Evolutionary conservation across 2,797 vertebrate species (phyloP).

Genomic region (Fistularia commersonii): DNA sequence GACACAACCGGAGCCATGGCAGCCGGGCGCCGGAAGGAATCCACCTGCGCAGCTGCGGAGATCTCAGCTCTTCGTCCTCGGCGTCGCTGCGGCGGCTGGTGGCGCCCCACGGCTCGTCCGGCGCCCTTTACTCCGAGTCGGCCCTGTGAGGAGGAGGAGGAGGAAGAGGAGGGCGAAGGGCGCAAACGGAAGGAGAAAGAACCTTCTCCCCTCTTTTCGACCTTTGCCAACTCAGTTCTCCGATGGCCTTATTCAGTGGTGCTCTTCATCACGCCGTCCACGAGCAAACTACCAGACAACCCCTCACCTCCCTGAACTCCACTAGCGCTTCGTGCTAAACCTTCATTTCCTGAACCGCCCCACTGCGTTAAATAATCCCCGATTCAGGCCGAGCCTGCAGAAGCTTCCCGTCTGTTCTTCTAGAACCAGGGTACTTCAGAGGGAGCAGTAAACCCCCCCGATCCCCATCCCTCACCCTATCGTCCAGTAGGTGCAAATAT

Average conservation of each 20-base stretch:
- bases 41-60: constrained; percentile 92
- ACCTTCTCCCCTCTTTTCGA: constrained; percentile 29
- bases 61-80: constrained; percentile 86
- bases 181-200: neutral
- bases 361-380: too few relatives aligned
- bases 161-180: constrained; percentile 7
- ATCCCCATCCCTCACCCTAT: too few relatives aligned
- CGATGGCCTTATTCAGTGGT: constrained; percentile 60
- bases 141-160: constrained; percentile 69
- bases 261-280: constrained; percentile 51
- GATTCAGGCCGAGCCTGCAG: too few relatives aligned
- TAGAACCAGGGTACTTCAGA: too few relatives aligned
- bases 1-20: constrained; percentile 66
- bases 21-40: constrained; percentile 75
- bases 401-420: too few relatives aligned
- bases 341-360: too few relatives aligned
- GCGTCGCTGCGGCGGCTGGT: constrained; percentile 80
- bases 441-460: too few relatives aligned
- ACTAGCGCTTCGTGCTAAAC: too few relatives aligned
- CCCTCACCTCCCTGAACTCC: too few relatives aligned
- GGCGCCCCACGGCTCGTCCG: constrained; percentile 80
- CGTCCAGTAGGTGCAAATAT: too few relatives aligned
- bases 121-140: constrained; percentile 83
- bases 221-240: constrained; percentile 25
- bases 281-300: constrained; percentile 1